Conservation (phyloP, 2,888 invertebrate genomes). For the Mimachlamys varia region DNA sequence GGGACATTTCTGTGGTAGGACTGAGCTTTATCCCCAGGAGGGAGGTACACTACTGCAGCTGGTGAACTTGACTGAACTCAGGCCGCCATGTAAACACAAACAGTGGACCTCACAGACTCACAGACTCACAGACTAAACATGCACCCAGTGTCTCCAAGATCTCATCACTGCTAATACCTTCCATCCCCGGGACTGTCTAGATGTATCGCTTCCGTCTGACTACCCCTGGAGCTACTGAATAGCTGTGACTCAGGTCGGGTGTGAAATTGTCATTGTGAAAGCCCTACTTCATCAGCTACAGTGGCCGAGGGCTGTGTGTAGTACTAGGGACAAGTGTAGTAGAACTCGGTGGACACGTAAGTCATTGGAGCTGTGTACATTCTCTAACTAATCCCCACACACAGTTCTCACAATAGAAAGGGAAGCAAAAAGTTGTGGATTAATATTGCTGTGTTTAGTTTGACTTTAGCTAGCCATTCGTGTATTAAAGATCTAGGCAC, state of each 20-base stretch:
- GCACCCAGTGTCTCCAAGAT: neutral
- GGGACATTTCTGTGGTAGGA: neutral
- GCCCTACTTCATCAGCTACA: neutral
- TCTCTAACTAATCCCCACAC: conserved; percentile 5
- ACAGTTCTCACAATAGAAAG: neutral
- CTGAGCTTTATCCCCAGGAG: too few relatives aligned
- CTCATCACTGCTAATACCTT: neutral
- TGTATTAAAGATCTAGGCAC: conserved; percentile 31
- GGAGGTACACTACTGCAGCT: neutral
- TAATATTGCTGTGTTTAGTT: conserved; percentile 1
- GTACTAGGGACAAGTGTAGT: neutral
- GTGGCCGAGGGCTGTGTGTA: neutral
- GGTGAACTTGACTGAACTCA: neutral
- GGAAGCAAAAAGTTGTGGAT: neutral
- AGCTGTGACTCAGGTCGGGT: neutral
- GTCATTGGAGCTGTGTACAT: neutral
- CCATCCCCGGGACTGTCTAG: neutral
- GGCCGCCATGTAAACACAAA: neutral
- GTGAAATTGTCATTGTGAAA: neutral
- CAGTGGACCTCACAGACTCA: neutral
- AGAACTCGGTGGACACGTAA: neutral
- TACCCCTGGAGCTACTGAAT: neutral
- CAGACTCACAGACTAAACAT: neutral
- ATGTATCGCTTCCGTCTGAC: neutral
- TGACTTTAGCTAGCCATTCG: neutral